These are phyloP conservation scores for Sakesphorus luctuosus DNA, from an alignment of 2,113 vertebrate species.

Conservation along the genomic window DNA sequence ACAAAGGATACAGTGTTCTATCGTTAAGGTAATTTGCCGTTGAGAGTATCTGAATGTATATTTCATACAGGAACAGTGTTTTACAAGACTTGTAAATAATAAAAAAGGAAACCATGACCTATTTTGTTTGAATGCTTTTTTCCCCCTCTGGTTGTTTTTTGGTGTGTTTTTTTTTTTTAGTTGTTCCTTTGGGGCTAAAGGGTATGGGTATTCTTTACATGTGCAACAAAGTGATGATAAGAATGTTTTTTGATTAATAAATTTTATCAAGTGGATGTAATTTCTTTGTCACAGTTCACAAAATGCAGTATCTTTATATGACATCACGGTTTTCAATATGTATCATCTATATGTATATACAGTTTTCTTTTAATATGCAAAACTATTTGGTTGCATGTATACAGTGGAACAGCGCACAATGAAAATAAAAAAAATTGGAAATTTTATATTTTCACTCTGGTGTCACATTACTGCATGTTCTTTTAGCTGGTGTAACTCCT, in stretches of 20 bases:
- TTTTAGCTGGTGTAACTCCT: background rate
- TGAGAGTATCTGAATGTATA: conserved; percentile 83
- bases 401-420: conserved; percentile 69
- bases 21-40: conserved; percentile 75
- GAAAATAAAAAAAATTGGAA: conserved; percentile 73
- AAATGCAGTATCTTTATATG: conserved; percentile 59
- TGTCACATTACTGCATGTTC: conserved; percentile 60
- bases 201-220: conserved; percentile 53
- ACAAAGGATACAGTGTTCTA: conserved; percentile 75
- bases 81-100: conserved; percentile 81
- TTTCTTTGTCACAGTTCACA: conserved; percentile 63
- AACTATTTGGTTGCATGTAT: conserved; percentile 67
- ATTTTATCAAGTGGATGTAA: conserved; percentile 34
- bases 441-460: conserved; percentile 61
- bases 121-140: conserved; percentile 62
- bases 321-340: conserved; percentile 58
- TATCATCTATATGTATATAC: conserved; percentile 73
- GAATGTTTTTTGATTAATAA: conserved; percentile 31
- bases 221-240: conserved; percentile 57
- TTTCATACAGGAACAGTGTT: conserved; percentile 81
- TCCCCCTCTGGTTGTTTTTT: background rate
- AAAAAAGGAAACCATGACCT: conserved; percentile 70
- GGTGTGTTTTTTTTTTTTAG: background rate
- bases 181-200: conserved; percentile 37
- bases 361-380: conserved; percentile 55